Evolutionary conservation across 1,140 invertebrate species (phyloP).

Genomic region (Trachelipus rathkii): DNA sequence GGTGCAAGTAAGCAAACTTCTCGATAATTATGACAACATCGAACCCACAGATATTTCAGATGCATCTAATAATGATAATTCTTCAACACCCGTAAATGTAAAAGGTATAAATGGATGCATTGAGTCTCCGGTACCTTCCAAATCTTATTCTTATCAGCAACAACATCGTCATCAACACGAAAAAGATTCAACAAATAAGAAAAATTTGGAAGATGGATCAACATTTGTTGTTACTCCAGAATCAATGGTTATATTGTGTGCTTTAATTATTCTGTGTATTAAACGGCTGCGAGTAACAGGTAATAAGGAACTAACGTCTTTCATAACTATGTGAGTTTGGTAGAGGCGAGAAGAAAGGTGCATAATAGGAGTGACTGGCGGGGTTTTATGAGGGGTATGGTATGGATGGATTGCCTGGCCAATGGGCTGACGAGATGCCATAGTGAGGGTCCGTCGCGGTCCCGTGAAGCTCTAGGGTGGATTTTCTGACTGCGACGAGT

Average conservation of each 20-base stretch:
- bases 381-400: too few species aligned
- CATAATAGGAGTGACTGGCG: too few species aligned
- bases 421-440: too few species aligned
- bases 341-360: too few species aligned
- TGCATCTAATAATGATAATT: slow-evolving; percentile 10
- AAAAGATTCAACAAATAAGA: slow-evolving; percentile 22
- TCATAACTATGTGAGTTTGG: too few species aligned
- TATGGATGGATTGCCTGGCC: too few species aligned
- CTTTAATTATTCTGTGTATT: slow-evolving; percentile 30
- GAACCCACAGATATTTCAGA: slow-evolving; percentile 25
- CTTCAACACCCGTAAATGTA: background rate
- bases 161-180: slow-evolving; percentile 13
- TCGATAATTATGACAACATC: slow-evolving; percentile 32
- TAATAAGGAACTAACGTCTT: too few species aligned
- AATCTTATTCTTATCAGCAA: background rate
- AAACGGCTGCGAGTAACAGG: slow-evolving; percentile 25
- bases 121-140: background rate
- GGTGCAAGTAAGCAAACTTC: slow-evolving; percentile 29
- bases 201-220: background rate
- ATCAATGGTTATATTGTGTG: slow-evolving; percentile 33
- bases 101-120: background rate
- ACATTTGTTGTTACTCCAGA: slow-evolving; percentile 29
- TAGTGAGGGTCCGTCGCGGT: too few species aligned
- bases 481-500: too few species aligned
- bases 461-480: too few species aligned